Evolutionary conservation across 2,888 invertebrate genomes (phyloP).

Genomic region (Drosophila percnosoma): DNA sequence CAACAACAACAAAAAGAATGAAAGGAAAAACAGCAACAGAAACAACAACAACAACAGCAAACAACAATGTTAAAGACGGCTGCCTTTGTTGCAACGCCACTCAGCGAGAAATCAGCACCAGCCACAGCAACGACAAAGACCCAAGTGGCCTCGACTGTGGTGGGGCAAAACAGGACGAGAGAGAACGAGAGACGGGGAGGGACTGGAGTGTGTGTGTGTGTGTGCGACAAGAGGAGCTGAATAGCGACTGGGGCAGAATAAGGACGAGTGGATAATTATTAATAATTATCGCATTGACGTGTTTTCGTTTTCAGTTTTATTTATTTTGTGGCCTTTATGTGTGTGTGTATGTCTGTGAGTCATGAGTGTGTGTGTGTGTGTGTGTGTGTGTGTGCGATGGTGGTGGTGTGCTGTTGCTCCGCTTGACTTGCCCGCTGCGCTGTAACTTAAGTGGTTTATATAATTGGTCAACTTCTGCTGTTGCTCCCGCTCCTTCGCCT

Average conservation of each 20-base stretch:
- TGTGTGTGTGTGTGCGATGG: slow-evolving; percentile 18
- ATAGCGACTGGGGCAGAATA: slow-evolving; percentile 50
- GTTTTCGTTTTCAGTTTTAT: slow-evolving; percentile 74
- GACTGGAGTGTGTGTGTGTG: not conserved
- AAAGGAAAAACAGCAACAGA: slow-evolving; percentile 14
- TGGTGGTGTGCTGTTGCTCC: slow-evolving; percentile 28
- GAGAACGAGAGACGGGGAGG: not conserved
- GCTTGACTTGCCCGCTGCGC: slow-evolving; percentile 52
- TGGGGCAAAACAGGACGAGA: slow-evolving; percentile 3
- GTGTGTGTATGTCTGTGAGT: slow-evolving; percentile 13
- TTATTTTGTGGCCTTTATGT: slow-evolving; percentile 38
- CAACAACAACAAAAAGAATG: slow-evolving; percentile 1
- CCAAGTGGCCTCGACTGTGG: slow-evolving; percentile 57
- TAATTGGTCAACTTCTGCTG: slow-evolving; percentile 74
- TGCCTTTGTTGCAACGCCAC: slow-evolving; percentile 76
- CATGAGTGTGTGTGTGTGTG: not conserved
- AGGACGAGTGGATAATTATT: slow-evolving; percentile 81
- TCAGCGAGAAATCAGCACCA: slow-evolving; percentile 74
- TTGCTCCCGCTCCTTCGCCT: slow-evolving; percentile 26
- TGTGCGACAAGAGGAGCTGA: slow-evolving; percentile 16
- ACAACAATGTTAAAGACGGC: slow-evolving; percentile 29
- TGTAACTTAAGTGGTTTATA: slow-evolving; percentile 76
- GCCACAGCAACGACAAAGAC: slow-evolving; percentile 38
- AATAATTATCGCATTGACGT: slow-evolving; percentile 82
- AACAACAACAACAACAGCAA: not conserved